Base-by-base conservation (phyloP, 2,888 invertebrate species). In the Dichetophora obliterata region DNA sequence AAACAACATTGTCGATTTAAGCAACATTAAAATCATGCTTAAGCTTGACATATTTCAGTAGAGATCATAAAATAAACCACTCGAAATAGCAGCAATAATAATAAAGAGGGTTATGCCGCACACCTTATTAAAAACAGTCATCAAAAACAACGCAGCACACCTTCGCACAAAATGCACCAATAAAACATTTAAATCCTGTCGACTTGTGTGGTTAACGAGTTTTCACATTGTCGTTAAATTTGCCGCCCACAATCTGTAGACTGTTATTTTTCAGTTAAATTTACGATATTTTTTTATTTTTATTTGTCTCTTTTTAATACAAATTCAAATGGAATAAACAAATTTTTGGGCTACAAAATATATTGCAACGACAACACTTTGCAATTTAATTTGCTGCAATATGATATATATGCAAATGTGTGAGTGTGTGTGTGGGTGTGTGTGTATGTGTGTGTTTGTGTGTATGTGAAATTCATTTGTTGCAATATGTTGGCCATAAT, bases 401-500 rank as follows among this genome's bases (percentile, higher is more conserved):
- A 27, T 14, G 57, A 59, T 22, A 19, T 22, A 59, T 22, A 22
- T 16, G 22, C 14, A 19, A n/a, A 31, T 34, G 61, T 27, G 27
- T 27, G 27, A 14, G 37, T 34, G n/a, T 31, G 65, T 5, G n/a
- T 19, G 22, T n/a, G 54, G 16, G 19, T 66, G 37, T 9, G 22
- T 11, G 24, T 27, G 27, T 6, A 16, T 31, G 65, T 54, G 57
- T 59, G 24, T 24, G 3, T 66, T 43, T 22, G 66, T 19, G 66
- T 66, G 19, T 66, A 22, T 66, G n/a, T 66, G 66, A 2, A 37
- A 37, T 66, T 66, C 66, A 66, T 66, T 66, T 66, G 66, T 66
- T 66, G 66, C 43, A 66, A 66, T 66, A 66, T 66, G 66, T 22
- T 66, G 37, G 66, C 66, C n/a, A 66, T 66, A 66, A 65, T 34